Conservation (phyloP, 1,140 invertebrate species). For the Drosophila busckii region DNA sequence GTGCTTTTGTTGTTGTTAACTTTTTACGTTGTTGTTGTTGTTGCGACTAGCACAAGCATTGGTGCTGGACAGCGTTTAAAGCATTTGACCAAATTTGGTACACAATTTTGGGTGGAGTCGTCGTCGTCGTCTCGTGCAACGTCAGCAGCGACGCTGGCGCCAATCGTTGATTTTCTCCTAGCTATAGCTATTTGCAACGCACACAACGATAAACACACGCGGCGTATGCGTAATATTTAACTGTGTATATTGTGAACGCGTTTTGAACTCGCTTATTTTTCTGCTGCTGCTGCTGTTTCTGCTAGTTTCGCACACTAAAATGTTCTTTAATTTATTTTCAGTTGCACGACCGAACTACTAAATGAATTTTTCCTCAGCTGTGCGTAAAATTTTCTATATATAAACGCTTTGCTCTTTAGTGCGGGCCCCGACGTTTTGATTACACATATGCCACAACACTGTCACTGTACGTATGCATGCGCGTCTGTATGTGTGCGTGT, state of each 20-base stretch:
- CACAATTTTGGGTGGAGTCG: conserved; percentile 72
- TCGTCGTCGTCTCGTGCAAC: conserved; percentile 45
- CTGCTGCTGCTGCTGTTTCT: conserved; percentile 25
- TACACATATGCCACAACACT: conserved; percentile 73
- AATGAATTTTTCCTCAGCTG: conserved; percentile 62
- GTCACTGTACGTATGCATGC: conserved; percentile 32
- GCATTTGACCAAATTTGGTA: conserved; percentile 49
- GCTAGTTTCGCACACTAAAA: conserved; percentile 45
- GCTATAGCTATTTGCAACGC: conserved; percentile 25
- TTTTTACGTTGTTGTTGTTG: conserved; percentile 17
- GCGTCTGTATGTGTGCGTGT: conserved; percentile 14
- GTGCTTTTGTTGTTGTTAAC: conserved; percentile 41
- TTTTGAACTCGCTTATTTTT: conserved; percentile 37
- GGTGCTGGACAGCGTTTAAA: background rate
- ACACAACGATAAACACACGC: conserved; percentile 26
- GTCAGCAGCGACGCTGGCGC: conserved; percentile 46
- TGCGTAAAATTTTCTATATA: conserved; percentile 78
- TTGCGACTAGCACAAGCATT: conserved; percentile 15
- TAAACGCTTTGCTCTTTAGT: conserved; percentile 64
- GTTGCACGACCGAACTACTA: conserved; percentile 28
- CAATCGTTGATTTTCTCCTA: conserved; percentile 19
- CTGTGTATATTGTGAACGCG: conserved; percentile 14
- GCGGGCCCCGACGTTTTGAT: conserved; percentile 57
- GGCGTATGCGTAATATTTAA: conserved; percentile 62
- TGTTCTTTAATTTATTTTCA: conserved; percentile 45